Base-by-base conservation (phyloP, 2,888 invertebrate species). In the Troilus luridus region DNA sequence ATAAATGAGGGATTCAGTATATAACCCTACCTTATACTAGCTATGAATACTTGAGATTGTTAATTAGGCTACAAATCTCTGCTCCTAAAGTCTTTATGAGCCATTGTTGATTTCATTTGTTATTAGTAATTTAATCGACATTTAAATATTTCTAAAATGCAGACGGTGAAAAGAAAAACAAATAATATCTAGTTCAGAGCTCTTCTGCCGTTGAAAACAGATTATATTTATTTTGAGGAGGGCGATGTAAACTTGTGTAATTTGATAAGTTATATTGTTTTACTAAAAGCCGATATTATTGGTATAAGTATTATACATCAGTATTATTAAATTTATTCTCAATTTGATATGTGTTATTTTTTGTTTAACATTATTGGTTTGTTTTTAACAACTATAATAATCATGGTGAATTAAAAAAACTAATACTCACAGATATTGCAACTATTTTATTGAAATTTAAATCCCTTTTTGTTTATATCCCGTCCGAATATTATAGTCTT, bases 291-390 rank as follows among this genome's bases (percentile, higher is more conserved):
- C 24, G 24, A 24, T 67, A 27, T 67, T 67, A 67, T 67, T 24
- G 11, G n/a, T 64, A 64, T 64, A 67, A 67, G 67, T 14, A 67
- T 67, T 77, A 77, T 77, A 67, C 19, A 77, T 41, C 72, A 77
- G 72, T 77, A 77, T 77, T 77, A 77, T 77, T 17, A 77, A 41
- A 77, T 77, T 67, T 67, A 67, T 67, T 24, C 24, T 8, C 6
- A 5, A 67, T 67, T 72, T 72, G 0, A 27, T 72, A 72, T 27
- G 27, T 0, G 27, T 5, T 14, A 14, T 12, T 14, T 72, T 72
- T 72, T 3, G 6, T 72, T 72, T 72, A 27, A 5, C 41, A 41
- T 77, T 77, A 41, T 14, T 27, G 17, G 1, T 41, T 77, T 77
- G 17, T 77, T 77, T 77, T 41, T 1, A 0, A 77, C 17, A 14